Base-by-base conservation (phyloP, 1,140 invertebrate genomes). In the Drosophila varians region DNA sequence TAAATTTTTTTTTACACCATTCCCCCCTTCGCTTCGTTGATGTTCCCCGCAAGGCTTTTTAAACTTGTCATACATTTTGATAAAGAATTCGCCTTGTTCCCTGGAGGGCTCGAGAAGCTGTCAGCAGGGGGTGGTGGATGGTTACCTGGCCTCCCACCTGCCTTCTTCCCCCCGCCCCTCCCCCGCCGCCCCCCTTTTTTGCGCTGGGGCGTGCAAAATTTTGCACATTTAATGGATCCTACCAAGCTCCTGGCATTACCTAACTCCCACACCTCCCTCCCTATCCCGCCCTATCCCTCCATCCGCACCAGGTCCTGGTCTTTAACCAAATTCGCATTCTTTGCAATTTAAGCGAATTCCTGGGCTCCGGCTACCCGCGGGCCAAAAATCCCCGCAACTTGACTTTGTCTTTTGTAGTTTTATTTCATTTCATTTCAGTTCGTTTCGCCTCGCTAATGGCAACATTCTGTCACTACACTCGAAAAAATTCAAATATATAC, bases 11-110 rank as follows among this genome's bases (percentile, higher is more conserved):
- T 26, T n/a, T 18, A 21, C 36, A 38, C 60, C 60, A 11, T 38
- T 42, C 42, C 55, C 55, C 23, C 48, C 19, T 36, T 55, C 28
- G 42, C 53, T 74, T 66, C 28, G 57, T 55, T 75, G 74, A 76
- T 80, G 65, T 57, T 80, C 60, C 68, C 58, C 70, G 53, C 56
- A 66, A 75, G 75, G 66, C 80, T 69, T 76, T 84, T 72, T 75
- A 76, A 79, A 80, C 76, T 84, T 86, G 78, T 82, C 78, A 77
- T 80, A 72, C 80, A 86, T 79, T 61, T 74, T 79, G 80, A 79
- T 84, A 80, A 65, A 74, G 71, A 73, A 74, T 74, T 65, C 45
- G 70, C 60, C 46, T 25, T 75, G 64, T 76, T 84, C 58, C 76
- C 80, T 61, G 55, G 54, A 57, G 51, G 72, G 55, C 56, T 62